These are phyloP conservation scores for Ophioderma brevispina DNA, from an alignment of 35 echinoderm and acorn worm species.

Conservation along the genomic window DNA sequence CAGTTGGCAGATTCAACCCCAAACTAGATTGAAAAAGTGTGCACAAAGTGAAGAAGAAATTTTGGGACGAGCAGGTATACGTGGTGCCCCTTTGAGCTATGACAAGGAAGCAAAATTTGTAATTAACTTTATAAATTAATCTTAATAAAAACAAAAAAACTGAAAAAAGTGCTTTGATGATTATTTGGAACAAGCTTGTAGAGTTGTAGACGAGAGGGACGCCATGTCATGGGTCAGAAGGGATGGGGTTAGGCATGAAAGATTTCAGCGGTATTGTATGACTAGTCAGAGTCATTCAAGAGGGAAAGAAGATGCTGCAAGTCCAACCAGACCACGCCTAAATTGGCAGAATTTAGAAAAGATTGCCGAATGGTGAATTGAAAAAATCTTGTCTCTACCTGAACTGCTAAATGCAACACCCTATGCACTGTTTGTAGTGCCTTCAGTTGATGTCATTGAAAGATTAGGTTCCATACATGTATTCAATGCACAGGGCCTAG, in stretches of 20 bases:
- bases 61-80: constrained; percentile 3
- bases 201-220: background rate
- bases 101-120: constrained; percentile 24
- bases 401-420: constrained; percentile 42
- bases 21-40: background rate
- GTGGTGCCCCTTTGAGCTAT: constrained; percentile 3
- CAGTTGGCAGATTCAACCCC: background rate
- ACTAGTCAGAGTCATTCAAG: background rate
- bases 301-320: background rate
- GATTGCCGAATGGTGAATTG: constrained; percentile 34
- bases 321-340: background rate
- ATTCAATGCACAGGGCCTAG: constrained; percentile 53
- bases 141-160: constrained; percentile 21
- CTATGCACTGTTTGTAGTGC: constrained; percentile 34
- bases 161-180: constrained; percentile 23
- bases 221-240: too few species aligned
- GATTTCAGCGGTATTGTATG: constrained; percentile 12
- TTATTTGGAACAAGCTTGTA: constrained; percentile 13
- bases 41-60: constrained; percentile 11
- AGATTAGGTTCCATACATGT: constrained; percentile 39
- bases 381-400: constrained; percentile 15
- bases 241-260: too few species aligned
- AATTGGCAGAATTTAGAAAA: constrained; percentile 3
- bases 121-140: background rate
- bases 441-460: constrained; percentile 34